phyloP scores from a whole-genome alignment of 2,888 invertebrate species.

The Keiferia lycopersicella region DNA sequence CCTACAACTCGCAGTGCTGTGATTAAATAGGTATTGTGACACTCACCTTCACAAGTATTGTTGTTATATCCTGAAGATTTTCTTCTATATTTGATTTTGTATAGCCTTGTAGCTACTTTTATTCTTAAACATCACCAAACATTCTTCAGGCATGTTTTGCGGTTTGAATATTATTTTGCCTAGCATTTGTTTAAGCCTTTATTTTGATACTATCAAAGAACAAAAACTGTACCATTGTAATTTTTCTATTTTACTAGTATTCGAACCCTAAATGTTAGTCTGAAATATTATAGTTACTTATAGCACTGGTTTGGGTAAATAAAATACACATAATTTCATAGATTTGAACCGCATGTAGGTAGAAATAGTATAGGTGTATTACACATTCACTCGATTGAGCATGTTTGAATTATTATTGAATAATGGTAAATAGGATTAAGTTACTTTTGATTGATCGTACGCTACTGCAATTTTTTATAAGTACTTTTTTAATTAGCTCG shows the following conservation, averaged over 20 bases:
- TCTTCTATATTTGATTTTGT: slow-evolving; percentile 16
- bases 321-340: neutral
- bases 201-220: neutral
- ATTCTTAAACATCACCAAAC: slow-evolving; percentile 30
- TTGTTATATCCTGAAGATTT: neutral
- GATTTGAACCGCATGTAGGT: slow-evolving; percentile 8
- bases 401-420: slow-evolving; percentile 11
- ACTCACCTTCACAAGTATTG: slow-evolving; percentile 1
- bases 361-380: slow-evolving; percentile 6
- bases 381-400: slow-evolving; percentile 22
- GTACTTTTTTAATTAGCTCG: neutral
- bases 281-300: neutral
- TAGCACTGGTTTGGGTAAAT: neutral
- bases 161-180: slow-evolving; percentile 31
- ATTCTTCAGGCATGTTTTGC: slow-evolving; percentile 37
- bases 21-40: slow-evolving; percentile 13
- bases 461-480: neutral
- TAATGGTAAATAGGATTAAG: slow-evolving; percentile 4
- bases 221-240: neutral
- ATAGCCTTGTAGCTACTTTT: slow-evolving; percentile 21
- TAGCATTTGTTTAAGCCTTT: slow-evolving; percentile 20
- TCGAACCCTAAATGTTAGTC: neutral
- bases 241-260: neutral
- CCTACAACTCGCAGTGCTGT: slow-evolving; percentile 13
- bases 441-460: slow-evolving; percentile 1